These are phyloP conservation scores for Chironomus riparius DNA, from an alignment of 2,888 invertebrate species.

Conservation along the genomic window DNA sequence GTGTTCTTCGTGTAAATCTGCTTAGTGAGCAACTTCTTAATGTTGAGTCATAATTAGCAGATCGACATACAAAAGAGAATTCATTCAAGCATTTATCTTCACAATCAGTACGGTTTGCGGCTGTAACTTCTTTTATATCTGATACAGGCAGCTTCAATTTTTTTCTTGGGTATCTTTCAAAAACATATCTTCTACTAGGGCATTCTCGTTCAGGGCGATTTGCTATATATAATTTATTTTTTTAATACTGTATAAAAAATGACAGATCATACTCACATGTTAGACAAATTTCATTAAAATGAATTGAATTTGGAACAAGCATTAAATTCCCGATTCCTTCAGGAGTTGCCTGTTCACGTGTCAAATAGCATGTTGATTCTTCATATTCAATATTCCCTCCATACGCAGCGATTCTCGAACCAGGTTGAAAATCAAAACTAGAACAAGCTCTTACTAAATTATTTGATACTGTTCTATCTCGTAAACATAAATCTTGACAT, in stretches of 20 bases:
- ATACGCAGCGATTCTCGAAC: slow-evolving; percentile 72
- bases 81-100: slow-evolving; percentile 85
- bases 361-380: slow-evolving; percentile 78
- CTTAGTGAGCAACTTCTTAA: slow-evolving; percentile 72
- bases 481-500: slow-evolving; percentile 75
- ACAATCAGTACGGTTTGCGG: slow-evolving; percentile 78
- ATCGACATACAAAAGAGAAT: slow-evolving; percentile 79
- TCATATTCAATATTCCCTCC: slow-evolving; percentile 76
- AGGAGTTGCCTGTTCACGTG: slow-evolving; percentile 74
- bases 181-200: slow-evolving; percentile 78
- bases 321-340: slow-evolving; percentile 85
- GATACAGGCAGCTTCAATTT: slow-evolving; percentile 70
- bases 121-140: slow-evolving; percentile 71
- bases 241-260: slow-evolving; percentile 3
- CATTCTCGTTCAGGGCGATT: slow-evolving; percentile 82
- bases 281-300: slow-evolving; percentile 82
- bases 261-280: slow-evolving; percentile 57
- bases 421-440: slow-evolving; percentile 86
- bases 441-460: slow-evolving; percentile 77
- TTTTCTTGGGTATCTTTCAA: slow-evolving; percentile 78
- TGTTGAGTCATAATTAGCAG: slow-evolving; percentile 72
- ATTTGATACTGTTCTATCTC: slow-evolving; percentile 66
- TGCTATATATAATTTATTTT: slow-evolving; percentile 44
- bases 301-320: slow-evolving; percentile 79
- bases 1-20: slow-evolving; percentile 72